Base-by-base conservation (phyloP, 2,113 vertebrate species). In the Ophthalmolycus amberensis region DNA sequence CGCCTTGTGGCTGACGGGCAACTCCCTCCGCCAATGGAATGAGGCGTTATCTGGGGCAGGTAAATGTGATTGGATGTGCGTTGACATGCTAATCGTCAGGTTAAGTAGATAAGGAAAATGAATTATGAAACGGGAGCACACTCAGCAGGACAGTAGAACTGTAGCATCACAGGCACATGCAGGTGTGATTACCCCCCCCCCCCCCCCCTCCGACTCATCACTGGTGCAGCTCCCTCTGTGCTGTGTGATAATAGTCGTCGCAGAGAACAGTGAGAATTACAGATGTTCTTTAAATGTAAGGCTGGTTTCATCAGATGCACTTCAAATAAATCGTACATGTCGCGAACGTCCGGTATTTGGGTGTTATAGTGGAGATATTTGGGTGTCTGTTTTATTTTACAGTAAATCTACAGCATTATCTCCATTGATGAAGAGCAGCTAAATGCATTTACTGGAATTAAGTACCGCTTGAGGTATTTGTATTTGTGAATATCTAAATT, bases 31-130 rank as follows among this genome's bases (percentile, higher is more conserved):
- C 88, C 78, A 87, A 69, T 88, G 56, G 62, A 20, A 38, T 0
- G 25, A 46, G 16, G 37, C 2, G 59, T 63, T 82, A 83, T 84
- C 68, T 88, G 81, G 79, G 64, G 20, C 77, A 77, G 79, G 54
- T 54, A 25, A 44, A 80, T 56, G 50, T 69, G 75, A 87, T 82
- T 74, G 83, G 79, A 75, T 29, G 54, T 3, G n/a, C 9, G 54
- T 52, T 20, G 7, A 6, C 66, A 11, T 42, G 20, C 42, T 75
- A 71, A 77, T 82, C 50, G 6, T 63, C 52, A 34, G 29, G 62
- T 56, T 89, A 80, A 90, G 85, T 50, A 75, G 85, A 82, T 90
- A 44, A 74, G 29, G 38, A 56, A 59, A 73, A 79, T 77, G 18
- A 89, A 73, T 85, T 88, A 71, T 65, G 78, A 84, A 86, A 71